Evolutionary conservation across 2,113 vertebrate species (phyloP).

Genomic region (Butorides virescens): DNA sequence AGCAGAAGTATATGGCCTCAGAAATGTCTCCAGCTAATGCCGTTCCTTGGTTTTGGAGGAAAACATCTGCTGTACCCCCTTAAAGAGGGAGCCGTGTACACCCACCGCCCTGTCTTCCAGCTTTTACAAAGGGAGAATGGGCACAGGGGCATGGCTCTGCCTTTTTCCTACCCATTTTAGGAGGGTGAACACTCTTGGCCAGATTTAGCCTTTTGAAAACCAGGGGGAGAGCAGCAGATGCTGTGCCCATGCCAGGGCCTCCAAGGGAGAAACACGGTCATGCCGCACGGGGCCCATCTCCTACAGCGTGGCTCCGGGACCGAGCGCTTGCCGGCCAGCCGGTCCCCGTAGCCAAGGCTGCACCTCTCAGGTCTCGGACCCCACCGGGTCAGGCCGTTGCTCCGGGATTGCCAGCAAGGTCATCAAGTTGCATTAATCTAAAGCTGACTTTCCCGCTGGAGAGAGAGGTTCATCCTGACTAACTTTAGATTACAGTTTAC

Average conservation of each 20-base stretch:
- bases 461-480: background rate
- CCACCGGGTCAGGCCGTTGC: background rate
- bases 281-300: accelerated
- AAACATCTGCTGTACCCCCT: background rate
- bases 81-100: background rate
- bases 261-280: background rate
- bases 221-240: background rate
- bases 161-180: conserved; percentile 58
- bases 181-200: background rate
- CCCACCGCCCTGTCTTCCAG: background rate
- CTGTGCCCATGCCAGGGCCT: background rate
- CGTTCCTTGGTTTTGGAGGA: background rate
- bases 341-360: background rate
- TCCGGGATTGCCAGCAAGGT: background rate
- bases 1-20: background rate
- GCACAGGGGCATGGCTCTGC: background rate
- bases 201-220: conserved; percentile 13
- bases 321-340: accelerated
- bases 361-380: background rate
- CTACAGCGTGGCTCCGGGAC: background rate
- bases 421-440: background rate
- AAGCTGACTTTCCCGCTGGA: background rate
- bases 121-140: background rate
- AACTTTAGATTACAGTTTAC: conserved; percentile 27
- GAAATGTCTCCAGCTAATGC: background rate